phyloP scores from a whole-genome alignment of 2,888 invertebrate genomes.

The Sinopyrophorus schimmeli region DNA sequence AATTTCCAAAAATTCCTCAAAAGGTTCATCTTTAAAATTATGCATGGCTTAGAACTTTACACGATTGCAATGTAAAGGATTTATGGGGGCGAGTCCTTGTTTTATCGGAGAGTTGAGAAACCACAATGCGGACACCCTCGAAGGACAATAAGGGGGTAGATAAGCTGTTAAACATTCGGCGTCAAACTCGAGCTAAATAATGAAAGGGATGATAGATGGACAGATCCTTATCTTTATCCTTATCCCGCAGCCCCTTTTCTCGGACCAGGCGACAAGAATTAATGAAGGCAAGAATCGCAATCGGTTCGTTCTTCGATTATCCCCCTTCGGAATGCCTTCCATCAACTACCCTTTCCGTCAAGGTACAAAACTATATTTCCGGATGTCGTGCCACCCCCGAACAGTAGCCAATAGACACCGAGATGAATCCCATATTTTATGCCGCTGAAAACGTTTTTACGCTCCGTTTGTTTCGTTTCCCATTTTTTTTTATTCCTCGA shows the following conservation, averaged over 20 bases:
- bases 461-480: slow-evolving; percentile 30
- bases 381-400: slow-evolving; percentile 29
- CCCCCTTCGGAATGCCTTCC: slow-evolving; percentile 31
- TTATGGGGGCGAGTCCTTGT: too few species aligned
- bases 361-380: slow-evolving; percentile 33
- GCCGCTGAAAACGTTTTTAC: slow-evolving; percentile 30
- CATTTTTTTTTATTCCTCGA: slow-evolving; percentile 29
- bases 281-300: slow-evolving; percentile 30
- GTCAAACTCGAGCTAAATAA: slow-evolving; percentile 36
- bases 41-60: too few species aligned
- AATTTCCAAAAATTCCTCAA: neutral
- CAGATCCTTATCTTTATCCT: too few species aligned
- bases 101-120: too few species aligned
- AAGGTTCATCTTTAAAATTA: too few species aligned
- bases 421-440: slow-evolving; percentile 30
- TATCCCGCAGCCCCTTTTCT: slow-evolving; percentile 33
- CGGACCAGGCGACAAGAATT: slow-evolving; percentile 31
- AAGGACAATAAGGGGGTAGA: slow-evolving; percentile 28
- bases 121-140: slow-evolving; percentile 23
- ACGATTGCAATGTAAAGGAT: too few species aligned
- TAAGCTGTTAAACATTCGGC: slow-evolving; percentile 36
- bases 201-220: slow-evolving; percentile 38
- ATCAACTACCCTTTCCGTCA: slow-evolving; percentile 32
- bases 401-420: slow-evolving; percentile 29
- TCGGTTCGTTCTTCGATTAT: slow-evolving; percentile 29